These are phyloP conservation scores for Leptarthrus brevirostris DNA, from an alignment of 2,888 invertebrate genomes.

Conservation along the genomic window DNA sequence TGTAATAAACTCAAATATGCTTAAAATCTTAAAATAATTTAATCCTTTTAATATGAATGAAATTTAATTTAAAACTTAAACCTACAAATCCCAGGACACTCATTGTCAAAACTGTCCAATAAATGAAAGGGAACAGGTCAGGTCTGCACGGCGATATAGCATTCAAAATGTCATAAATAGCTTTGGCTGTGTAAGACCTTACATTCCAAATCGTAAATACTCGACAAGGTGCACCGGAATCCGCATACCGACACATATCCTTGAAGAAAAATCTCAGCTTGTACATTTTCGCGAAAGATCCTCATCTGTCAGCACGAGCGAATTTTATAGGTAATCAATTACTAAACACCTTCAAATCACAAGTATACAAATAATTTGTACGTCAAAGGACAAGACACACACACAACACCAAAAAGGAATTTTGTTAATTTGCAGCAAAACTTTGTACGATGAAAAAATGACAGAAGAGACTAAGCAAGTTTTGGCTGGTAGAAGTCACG, in stretches of 20 bases:
- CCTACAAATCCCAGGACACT: constrained; percentile 59
- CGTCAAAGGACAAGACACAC: background rate
- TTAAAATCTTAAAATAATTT: constrained; percentile 47
- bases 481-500: background rate
- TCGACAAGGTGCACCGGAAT: constrained; percentile 10
- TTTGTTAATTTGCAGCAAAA: constrained; percentile 17
- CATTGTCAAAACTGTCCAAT: constrained; percentile 58
- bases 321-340: background rate
- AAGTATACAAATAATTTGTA: background rate
- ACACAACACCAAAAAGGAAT: constrained; percentile 34
- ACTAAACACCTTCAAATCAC: background rate
- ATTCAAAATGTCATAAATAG: constrained; percentile 6
- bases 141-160: constrained; percentile 55
- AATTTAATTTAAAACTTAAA: constrained; percentile 35
- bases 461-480: constrained; percentile 12
- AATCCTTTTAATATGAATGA: background rate
- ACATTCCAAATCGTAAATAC: constrained; percentile 59
- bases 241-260: constrained; percentile 44
- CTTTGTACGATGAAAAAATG: constrained; percentile 1
- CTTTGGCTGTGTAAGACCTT: constrained; percentile 48
- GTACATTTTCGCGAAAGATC: too few relatives aligned
- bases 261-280: constrained; percentile 51
- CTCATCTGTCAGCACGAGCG: background rate
- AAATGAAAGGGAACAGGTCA: constrained; percentile 58
- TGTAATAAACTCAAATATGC: constrained; percentile 51